phyloP scores from a whole-genome alignment of 2,113 vertebrate species.

The Manacus vitellinus region DNA sequence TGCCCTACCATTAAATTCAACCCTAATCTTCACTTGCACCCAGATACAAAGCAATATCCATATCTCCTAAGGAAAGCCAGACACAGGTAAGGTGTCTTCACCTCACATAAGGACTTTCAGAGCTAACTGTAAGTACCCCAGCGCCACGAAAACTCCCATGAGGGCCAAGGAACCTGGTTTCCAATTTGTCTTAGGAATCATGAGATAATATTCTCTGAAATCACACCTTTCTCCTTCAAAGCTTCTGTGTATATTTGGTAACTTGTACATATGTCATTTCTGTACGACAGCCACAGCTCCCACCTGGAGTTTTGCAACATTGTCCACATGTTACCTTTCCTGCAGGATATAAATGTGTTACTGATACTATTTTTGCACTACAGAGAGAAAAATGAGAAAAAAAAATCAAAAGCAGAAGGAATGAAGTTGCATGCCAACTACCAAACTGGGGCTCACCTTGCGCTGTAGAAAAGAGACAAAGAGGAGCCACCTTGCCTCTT shows the following conservation, averaged over 20 bases:
- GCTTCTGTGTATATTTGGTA: constrained; percentile 80
- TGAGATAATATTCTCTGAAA: constrained; percentile 70
- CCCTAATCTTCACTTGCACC: background rate
- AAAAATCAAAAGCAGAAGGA: constrained; percentile 56
- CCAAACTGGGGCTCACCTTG: constrained; percentile 27
- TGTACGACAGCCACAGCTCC: constrained; percentile 81
- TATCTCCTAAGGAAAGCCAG: background rate
- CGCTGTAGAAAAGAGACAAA: background rate
- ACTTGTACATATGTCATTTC: constrained; percentile 82
- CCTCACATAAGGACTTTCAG: background rate
- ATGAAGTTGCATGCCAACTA: constrained; percentile 62
- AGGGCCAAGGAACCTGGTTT: constrained; percentile 66
- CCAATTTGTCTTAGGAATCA: constrained; percentile 66
- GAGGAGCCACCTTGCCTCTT: background rate
- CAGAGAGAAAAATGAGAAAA: constrained; percentile 56
- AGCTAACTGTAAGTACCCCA: background rate
- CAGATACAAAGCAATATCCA: background rate
- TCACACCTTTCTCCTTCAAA: constrained; percentile 81
- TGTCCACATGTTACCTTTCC: constrained; percentile 80
- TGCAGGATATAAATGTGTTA: constrained; percentile 77
- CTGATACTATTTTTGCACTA: constrained; percentile 77
- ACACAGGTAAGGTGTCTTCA: background rate
- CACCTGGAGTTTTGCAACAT: constrained; percentile 84
- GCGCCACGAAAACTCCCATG: constrained; percentile 41
- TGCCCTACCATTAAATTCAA: background rate